Conservation (phyloP, 23 tunicate genomes). For the Halocynthia aurantium region DNA sequence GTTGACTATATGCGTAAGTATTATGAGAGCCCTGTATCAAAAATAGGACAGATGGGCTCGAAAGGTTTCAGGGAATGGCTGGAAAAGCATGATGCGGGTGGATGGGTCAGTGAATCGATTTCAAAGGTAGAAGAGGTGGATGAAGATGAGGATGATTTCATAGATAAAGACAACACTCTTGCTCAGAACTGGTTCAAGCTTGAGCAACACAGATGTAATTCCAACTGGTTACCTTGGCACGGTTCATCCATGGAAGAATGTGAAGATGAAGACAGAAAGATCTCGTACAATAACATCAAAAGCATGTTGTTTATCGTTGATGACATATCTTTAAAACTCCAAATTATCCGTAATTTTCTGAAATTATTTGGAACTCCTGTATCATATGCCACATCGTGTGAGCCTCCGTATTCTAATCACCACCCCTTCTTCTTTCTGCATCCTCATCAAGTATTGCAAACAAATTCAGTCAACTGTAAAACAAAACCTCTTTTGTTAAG, state of each 20-base stretch:
- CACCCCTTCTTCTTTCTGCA: conserved; percentile 4
- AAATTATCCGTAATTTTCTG: conserved; percentile 5
- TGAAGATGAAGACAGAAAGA: conserved; percentile 14
- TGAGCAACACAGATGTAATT: conserved; percentile 11
- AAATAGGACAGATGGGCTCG: conserved; percentile 18
- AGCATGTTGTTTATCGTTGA: conserved; percentile 6
- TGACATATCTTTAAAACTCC: not conserved
- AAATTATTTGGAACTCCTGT: conserved; percentile 5
- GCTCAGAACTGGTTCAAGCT: conserved; percentile 20
- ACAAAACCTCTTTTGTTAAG: not conserved
- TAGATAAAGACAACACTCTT: conserved; percentile 13
- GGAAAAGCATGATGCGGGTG: conserved; percentile 48
- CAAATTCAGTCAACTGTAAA: not conserved
- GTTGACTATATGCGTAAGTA: not conserved
- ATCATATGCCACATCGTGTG: not conserved
- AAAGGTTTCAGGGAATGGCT: conserved; percentile 52
- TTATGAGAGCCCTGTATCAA: not conserved
- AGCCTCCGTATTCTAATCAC: conserved; percentile 1
- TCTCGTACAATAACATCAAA: conserved; percentile 8
- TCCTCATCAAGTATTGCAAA: conserved; percentile 7
- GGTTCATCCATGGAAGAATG: conserved; percentile 10
- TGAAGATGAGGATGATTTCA: conserved; percentile 58
- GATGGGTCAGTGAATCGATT: conserved; percentile 38
- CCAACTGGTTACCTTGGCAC: conserved; percentile 23
- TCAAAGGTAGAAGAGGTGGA: conserved; percentile 8